These are phyloP conservation scores for Eubucco bourcierii DNA, from an alignment of 2,113 vertebrate species.

Conservation along the genomic window DNA sequence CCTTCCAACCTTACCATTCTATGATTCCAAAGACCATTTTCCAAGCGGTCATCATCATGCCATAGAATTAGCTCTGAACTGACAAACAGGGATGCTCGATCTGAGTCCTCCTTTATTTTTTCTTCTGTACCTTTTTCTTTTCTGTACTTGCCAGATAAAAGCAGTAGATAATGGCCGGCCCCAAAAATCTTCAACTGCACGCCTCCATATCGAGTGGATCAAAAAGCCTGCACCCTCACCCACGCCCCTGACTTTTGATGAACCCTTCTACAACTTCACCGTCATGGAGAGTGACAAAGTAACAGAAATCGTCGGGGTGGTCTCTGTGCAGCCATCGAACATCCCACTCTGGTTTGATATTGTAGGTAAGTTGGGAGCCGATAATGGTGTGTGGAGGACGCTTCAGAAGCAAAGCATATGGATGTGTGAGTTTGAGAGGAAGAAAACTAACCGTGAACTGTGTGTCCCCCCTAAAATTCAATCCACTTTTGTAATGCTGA, in stretches of 20 bases:
- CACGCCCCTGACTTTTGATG: conserved; percentile 83
- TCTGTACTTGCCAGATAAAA: conserved; percentile 83
- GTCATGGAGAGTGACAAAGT: conserved; percentile 94
- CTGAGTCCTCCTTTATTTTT: conserved; percentile 1
- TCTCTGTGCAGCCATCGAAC: conserved; percentile 87
- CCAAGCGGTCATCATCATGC: neutral
- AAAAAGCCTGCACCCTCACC: conserved; percentile 79
- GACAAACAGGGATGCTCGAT: neutral
- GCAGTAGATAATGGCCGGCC: conserved; percentile 95
- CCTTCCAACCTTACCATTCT: no score
- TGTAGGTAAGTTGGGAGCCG: conserved; percentile 83
- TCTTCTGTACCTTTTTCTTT: neutral
- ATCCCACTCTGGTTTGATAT: conserved; percentile 94
- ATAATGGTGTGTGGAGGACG: neutral
- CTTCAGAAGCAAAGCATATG: neutral
- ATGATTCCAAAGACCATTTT: neutral
- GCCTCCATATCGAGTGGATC: conserved; percentile 97
- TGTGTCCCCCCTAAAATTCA: neutral
- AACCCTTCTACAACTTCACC: conserved; percentile 94
- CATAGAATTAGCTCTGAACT: neutral
- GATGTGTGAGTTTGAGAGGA: conserved; percentile 15
- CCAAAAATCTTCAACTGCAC: conserved; percentile 90
- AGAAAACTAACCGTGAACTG: neutral
- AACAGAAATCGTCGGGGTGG: conserved; percentile 93
- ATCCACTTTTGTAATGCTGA: conserved; percentile 30